Percentiles rank a stretch among this genome's conserved stretches.
Evolutionary conservation across 37 sponge, comb jelly and placozoan species (phyloP).

Genomic region (Petrosia ficiformis): DNA sequence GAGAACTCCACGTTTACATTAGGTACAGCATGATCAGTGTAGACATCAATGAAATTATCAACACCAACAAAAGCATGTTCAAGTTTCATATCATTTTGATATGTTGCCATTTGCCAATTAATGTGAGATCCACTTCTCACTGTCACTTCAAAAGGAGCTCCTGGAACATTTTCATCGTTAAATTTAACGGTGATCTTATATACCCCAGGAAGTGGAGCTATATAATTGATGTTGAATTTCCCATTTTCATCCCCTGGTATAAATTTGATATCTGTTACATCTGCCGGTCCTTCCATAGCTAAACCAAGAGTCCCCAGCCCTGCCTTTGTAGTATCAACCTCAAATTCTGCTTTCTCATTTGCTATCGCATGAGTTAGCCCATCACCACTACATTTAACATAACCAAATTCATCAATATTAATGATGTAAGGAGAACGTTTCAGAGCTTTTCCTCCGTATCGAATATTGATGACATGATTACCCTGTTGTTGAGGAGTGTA

Average conservation of each 20-base stretch:
- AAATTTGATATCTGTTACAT: conserved; percentile 3
- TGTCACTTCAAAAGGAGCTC: conserved; percentile 10
- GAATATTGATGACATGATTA: conserved; percentile 31
- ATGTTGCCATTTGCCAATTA: conserved; percentile 39
- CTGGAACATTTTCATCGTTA: background rate
- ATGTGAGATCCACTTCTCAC: conserved; percentile 55
- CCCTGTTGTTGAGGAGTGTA: conserved; percentile 56
- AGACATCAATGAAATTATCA: conserved; percentile 44
- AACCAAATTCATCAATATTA: conserved; percentile 49
- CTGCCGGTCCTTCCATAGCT: conserved; percentile 18
- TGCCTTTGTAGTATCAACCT: conserved; percentile 51
- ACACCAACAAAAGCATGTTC: conserved; percentile 48
- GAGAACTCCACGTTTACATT: conserved; percentile 34
- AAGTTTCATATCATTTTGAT: conserved; percentile 62
- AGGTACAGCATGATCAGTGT: conserved; percentile 75
- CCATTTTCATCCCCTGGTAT: conserved; percentile 24
- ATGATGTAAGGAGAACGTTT: conserved; percentile 63
- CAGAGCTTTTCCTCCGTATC: conserved; percentile 35
- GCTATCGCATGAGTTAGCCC: conserved; percentile 59
- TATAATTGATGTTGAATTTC: conserved; percentile 5
- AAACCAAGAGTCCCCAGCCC: conserved; percentile 46
- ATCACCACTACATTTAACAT: conserved; percentile 65
- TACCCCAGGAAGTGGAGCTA: conserved; percentile 2
- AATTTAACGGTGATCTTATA: background rate
- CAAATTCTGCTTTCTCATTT: conserved; percentile 27